Evolutionary conservation across 1,140 invertebrate species (phyloP).

Genomic region (Elysia chlorotica): DNA sequence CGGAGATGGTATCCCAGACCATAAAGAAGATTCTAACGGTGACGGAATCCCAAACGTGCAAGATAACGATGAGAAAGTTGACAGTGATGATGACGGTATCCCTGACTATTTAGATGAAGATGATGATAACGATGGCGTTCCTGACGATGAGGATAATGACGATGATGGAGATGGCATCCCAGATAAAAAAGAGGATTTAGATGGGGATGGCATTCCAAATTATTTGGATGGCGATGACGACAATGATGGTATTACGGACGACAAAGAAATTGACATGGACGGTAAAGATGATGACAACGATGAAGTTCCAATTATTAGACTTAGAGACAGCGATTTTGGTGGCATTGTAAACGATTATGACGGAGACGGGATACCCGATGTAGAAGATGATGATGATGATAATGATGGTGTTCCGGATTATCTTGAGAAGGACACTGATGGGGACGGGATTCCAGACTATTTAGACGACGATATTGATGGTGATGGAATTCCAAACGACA

Average conservation of each 20-base stretch:
- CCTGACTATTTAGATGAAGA: slow-evolving; percentile 52
- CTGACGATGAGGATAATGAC: slow-evolving; percentile 43
- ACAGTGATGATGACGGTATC: slow-evolving; percentile 40
- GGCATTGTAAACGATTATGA: slow-evolving; percentile 38
- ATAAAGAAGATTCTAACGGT: slow-evolving; percentile 2
- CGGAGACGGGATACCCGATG: slow-evolving; percentile 46
- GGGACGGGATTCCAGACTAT: slow-evolving; percentile 44
- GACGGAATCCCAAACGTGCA: background rate
- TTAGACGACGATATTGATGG: slow-evolving; percentile 39
- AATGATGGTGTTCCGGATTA: slow-evolving; percentile 52
- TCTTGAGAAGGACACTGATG: slow-evolving; percentile 43
- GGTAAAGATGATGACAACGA: slow-evolving; percentile 50
- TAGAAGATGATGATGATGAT: slow-evolving; percentile 46
- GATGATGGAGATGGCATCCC: slow-evolving; percentile 49
- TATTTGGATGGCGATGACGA: slow-evolving; percentile 38
- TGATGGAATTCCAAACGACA: slow-evolving; percentile 45
- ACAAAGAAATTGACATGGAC: too few species aligned
- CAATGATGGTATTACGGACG: slow-evolving; percentile 51
- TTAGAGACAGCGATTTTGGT: too few species aligned
- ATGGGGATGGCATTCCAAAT: slow-evolving; percentile 48
- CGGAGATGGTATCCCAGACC: slow-evolving; percentile 15
- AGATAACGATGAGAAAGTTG: background rate
- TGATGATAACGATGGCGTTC: slow-evolving; percentile 49
- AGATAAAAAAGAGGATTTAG: slow-evolving; percentile 40
- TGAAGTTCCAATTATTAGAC: too few species aligned